Evolutionary conservation across 2,113 vertebrate genomes (phyloP), one percentile per base, ranked within the genome.

Genomic region (Columba janthina): DNA sequence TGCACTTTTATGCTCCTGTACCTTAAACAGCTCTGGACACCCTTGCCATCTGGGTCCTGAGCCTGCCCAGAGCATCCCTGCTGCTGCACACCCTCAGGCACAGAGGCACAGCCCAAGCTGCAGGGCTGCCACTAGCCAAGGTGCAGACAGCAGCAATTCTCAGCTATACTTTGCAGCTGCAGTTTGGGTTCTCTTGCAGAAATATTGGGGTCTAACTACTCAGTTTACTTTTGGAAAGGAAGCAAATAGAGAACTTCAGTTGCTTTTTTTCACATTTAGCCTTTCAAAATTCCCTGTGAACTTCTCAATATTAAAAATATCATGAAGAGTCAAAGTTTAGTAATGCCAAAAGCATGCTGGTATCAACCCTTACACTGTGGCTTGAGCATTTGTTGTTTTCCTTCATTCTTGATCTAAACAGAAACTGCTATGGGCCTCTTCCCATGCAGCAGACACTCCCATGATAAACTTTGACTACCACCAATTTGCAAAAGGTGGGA

Each of bases 381-480:
- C 60, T 75, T 89, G 28, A 96, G 28, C 58, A 79, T 48, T 32
- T 40, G 54, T 87, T 85, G 36, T 65, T 93, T 83, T 81, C 42
- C 38, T 67, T 90, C 25, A 34, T 84, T 69, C 58, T 86, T 40
- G 73, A 16, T 72, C 64, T 90, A 70, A 95, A 36, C 91, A 98
- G 98, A 98, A 98, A 90, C 60, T 98, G 92, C 97, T 98, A 62
- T 98, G 98, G 98, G 98, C 98, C 57, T 98, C 98, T 70, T 97
- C 97, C 90, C 98, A 98, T 54, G 98, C 97, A 0, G 66, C 61
- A 5, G 98, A 98, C 96, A 98, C 97, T n/a, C 98, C 98, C 82
- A 98, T 98, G 98, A 98, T 98, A 75, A 98, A 98, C 91, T 98
- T 98, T 93, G 98, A 98, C 97, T 98, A 97, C 61, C 97, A 98